Conservation (phyloP, 1,140 invertebrate genomes). For the Carcinoscorpius rotundicauda region DNA sequence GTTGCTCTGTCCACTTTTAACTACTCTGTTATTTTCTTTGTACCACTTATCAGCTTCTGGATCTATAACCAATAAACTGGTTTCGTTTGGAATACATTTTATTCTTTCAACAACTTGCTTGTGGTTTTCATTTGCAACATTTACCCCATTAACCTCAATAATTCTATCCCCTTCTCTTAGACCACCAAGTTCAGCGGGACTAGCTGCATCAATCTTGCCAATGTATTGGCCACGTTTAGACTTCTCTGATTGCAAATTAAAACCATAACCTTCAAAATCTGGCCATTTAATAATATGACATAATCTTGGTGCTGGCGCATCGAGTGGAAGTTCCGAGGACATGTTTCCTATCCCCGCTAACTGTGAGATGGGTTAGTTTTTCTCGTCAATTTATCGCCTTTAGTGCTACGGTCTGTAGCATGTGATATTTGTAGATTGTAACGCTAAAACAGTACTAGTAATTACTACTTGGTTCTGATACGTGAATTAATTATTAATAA, state of each 20-base stretch:
- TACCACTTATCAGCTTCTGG: slow-evolving; percentile 60
- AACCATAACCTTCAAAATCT: slow-evolving; percentile 94
- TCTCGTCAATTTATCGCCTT: too few species aligned
- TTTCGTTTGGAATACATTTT: slow-evolving; percentile 75
- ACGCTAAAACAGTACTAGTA: too few species aligned
- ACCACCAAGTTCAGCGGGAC: slow-evolving; percentile 80
- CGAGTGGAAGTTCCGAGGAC: slow-evolving; percentile 18
- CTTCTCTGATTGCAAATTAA: slow-evolving; percentile 97
- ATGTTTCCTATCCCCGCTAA: too few species aligned
- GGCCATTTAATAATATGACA: slow-evolving; percentile 83
- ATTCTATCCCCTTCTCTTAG: slow-evolving; percentile 85
- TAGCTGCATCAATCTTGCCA: slow-evolving; percentile 88
- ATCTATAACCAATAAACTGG: slow-evolving; percentile 77
- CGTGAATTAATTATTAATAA: too few species aligned
- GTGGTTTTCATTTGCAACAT: slow-evolving; percentile 86
- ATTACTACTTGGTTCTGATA: too few species aligned
- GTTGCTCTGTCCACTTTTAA: slow-evolving; percentile 44
- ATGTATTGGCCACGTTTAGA: slow-evolving; percentile 90
- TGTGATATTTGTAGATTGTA: too few species aligned
- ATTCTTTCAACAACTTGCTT: slow-evolving; percentile 76
- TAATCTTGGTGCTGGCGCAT: slow-evolving; percentile 41
- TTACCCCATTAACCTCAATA: slow-evolving; percentile 83
- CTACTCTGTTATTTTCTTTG: slow-evolving; percentile 50
- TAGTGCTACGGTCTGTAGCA: too few species aligned
- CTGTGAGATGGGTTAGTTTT: too few species aligned